phyloP scores from a whole-genome alignment of 2,113 vertebrate genomes.

The Nibea albiflora region DNA sequence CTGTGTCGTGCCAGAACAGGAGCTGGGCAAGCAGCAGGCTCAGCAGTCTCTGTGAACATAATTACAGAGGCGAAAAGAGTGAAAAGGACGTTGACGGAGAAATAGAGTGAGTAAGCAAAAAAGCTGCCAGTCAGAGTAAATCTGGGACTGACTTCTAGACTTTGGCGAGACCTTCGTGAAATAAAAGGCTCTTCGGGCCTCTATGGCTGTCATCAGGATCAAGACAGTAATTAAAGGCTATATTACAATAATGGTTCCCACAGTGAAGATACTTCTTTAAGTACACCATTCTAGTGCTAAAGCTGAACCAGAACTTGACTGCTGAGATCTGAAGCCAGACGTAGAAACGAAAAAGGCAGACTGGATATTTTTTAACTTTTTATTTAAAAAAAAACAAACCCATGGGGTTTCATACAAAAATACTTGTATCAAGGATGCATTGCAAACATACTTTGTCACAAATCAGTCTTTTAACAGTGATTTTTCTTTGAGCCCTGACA shows the following conservation, averaged over 20 bases:
- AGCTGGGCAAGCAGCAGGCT: no score
- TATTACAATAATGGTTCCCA: background rate
- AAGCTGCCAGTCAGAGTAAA: no score
- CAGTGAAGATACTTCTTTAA: no score
- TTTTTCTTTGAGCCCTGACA: constrained; percentile 30
- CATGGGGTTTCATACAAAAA: constrained; percentile 82
- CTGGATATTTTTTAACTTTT: constrained; percentile 53
- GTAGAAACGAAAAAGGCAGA: constrained; percentile 5
- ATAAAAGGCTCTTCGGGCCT: background rate
- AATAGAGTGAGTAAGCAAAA: no score
- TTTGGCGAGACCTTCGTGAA: no score
- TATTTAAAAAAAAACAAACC: constrained; percentile 75
- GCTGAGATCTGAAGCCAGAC: background rate
- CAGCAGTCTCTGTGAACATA: no score
- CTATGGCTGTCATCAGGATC: background rate
- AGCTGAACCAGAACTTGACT: background rate
- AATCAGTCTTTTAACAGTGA: constrained; percentile 60
- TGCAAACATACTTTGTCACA: constrained; percentile 56
- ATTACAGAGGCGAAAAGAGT: no score
- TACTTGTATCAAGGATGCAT: constrained; percentile 60
- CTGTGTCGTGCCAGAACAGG: no score
- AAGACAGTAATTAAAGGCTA: background rate
- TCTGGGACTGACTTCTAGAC: no score
- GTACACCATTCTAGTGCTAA: no score
- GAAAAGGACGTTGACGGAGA: no score